Conservation (phyloP, 1,140 invertebrate genomes). For the Odontomachus brunneus region DNA sequence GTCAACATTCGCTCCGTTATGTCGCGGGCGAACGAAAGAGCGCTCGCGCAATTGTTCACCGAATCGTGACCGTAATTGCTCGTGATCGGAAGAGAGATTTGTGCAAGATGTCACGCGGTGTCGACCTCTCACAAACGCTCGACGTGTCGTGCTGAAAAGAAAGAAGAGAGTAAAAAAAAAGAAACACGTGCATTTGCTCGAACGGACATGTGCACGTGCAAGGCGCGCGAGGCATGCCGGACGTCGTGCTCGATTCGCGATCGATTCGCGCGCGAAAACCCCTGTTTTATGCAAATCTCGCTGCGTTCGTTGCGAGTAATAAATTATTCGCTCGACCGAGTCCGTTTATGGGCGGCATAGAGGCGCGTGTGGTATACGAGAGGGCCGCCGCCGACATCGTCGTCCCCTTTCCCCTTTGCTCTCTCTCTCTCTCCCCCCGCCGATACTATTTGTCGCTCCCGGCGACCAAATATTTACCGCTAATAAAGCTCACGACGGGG, state of each 20-base stretch:
- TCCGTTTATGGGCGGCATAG: conserved; percentile 69
- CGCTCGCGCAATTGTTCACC: no score
- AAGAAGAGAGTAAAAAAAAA: no score
- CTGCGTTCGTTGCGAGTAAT: conserved; percentile 68
- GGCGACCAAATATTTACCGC: conserved; percentile 75
- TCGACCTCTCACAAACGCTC: not conserved
- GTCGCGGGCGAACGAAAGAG: no score
- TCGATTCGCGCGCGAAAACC: conserved; percentile 73
- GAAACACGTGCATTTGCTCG: not conserved
- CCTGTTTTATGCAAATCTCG: conserved; percentile 78
- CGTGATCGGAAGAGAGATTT: no score
- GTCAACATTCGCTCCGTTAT: no score
- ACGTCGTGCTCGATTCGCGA: conserved; percentile 72
- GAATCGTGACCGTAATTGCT: no score
- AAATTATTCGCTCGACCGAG: conserved; percentile 77
- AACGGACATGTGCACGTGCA: not conserved
- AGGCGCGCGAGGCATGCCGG: not conserved
- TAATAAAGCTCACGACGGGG: conserved; percentile 70
- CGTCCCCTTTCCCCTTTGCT: conserved; percentile 2
- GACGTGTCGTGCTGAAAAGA: no score
- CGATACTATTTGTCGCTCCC: conserved; percentile 74
- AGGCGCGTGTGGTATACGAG: conserved; percentile 50
- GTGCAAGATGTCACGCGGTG: no score
- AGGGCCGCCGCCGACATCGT: conserved; percentile 1
- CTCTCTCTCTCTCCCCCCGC: no score